Percentiles rank a stretch among this genome's conserved stretches.
Conservation (phyloP, 2,888 invertebrate species). For the Ganaspis brasiliensis region DNA sequence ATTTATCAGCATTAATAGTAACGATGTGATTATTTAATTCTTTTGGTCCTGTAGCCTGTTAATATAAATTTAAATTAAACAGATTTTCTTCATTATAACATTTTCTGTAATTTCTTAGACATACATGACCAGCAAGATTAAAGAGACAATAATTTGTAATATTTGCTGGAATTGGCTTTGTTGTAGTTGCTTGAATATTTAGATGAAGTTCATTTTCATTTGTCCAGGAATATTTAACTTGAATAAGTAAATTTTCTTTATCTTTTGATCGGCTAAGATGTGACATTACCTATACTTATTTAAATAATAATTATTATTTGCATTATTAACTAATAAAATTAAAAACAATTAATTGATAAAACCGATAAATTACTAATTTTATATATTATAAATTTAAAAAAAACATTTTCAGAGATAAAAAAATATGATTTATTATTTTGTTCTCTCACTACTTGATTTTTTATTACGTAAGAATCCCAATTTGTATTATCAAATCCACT, state of each 20-base stretch:
- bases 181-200: conserved; percentile 82
- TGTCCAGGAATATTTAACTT: conserved; percentile 82
- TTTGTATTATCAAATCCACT: conserved; percentile 81
- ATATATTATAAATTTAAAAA: too few relatives aligned
- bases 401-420: too few relatives aligned
- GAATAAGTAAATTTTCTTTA: conserved; percentile 82
- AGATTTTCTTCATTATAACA: too few relatives aligned
- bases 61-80: conserved; percentile 1
- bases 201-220: conserved; percentile 82
- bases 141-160: conserved; percentile 84
- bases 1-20: conserved; percentile 80
- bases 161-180: conserved; percentile 82
- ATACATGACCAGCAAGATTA: conserved; percentile 84
- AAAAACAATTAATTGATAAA: too few relatives aligned
- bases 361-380: too few relatives aligned
- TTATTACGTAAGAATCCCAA: conserved; percentile 70
- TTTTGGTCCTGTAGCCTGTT: conserved; percentile 74
- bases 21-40: conserved; percentile 78
- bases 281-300: conserved; percentile 75
- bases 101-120: too few relatives aligned
- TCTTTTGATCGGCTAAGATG: conserved; percentile 81
- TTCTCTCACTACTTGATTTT: conserved; percentile 69
- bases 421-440: conserved; percentile 7
- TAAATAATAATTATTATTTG: neutral
- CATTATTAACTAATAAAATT: neutral